These are phyloP conservation scores for Zosterops borbonicus DNA, from an alignment of 2,113 vertebrate species.

Conservation along the genomic window DNA sequence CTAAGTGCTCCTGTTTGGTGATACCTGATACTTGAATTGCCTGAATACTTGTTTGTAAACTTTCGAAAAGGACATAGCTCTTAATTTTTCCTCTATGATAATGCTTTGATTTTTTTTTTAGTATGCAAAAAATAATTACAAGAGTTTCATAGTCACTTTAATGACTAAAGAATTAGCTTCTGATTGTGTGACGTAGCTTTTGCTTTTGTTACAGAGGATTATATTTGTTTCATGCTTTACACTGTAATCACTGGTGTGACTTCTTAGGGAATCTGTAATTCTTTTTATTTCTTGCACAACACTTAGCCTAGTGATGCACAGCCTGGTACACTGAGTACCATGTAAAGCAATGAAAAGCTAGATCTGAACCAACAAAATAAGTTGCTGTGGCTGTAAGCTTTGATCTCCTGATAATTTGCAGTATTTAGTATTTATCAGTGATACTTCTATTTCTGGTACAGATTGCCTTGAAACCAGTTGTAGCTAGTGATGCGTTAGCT, in stretches of 20 bases:
- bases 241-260: not conserved
- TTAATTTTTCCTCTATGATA: not conserved
- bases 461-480: not conserved
- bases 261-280: not conserved
- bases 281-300: not conserved
- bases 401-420: not conserved
- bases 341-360: not conserved
- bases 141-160: not conserved
- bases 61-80: not conserved
- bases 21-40: not conserved
- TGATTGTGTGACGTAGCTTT: not conserved
- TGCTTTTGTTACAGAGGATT: not conserved
- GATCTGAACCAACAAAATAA: not conserved
- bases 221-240: not conserved
- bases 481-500: not conserved
- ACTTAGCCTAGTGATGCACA: not conserved
- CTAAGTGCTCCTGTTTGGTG: not conserved
- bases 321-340: not conserved
- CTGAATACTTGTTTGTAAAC: slow-evolving; percentile 12
- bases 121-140: not conserved
- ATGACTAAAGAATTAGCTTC: not conserved
- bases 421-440: not conserved
- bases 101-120: not conserved
- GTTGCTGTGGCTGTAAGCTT: not conserved
- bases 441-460: not conserved